Conservation (phyloP, 2,113 vertebrate genomes). For the Paratilapia polleni region DNA sequence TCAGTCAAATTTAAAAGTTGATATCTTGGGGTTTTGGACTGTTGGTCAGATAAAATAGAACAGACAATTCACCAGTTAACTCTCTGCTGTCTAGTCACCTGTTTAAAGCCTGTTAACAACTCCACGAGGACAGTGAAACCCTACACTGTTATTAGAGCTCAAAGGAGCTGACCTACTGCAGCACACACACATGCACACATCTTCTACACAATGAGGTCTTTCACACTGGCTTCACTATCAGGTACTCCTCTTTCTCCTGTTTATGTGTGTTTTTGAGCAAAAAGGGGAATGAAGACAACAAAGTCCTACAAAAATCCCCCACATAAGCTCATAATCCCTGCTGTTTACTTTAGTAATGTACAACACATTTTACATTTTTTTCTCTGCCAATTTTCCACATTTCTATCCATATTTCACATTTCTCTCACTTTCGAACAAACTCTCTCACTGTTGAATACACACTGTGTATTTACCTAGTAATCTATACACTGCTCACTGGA, state of each 20-base stretch:
- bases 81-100: background rate
- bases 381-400: background rate
- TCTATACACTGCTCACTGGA: constrained; percentile 60
- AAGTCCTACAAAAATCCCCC: background rate
- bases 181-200: constrained; percentile 9
- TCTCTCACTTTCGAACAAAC: constrained; percentile 25
- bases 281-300: background rate
- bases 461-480: constrained; percentile 54
- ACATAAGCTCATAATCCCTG: background rate
- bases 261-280: background rate
- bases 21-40: background rate
- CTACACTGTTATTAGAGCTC: constrained; percentile 39
- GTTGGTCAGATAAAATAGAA: background rate
- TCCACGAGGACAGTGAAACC: constrained; percentile 27
- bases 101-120: constrained; percentile 25
- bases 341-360: background rate
- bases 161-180: background rate
- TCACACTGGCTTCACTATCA: background rate
- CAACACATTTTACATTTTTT: background rate
- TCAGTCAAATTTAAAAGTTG: background rate
- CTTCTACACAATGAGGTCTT: background rate
- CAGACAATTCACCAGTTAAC: constrained; percentile 35
- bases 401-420: constrained; percentile 27
- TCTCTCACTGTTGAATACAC: constrained; percentile 33
- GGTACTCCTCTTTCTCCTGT: background rate